Conservation (phyloP, 2,888 invertebrate genomes). For the Carcina quercana region DNA sequence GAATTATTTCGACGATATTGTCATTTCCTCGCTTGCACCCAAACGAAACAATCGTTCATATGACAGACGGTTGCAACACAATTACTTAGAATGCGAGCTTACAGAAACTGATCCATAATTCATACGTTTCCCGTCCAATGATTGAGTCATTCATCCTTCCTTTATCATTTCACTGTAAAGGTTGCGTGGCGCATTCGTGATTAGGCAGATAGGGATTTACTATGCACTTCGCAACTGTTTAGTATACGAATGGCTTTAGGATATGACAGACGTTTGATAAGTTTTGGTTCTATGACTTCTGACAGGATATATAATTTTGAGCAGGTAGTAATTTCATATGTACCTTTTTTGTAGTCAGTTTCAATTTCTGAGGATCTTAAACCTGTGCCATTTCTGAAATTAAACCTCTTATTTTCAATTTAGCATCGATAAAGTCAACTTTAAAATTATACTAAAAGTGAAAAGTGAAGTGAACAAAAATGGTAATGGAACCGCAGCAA, state of each 20-base stretch:
- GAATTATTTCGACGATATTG: too few relatives aligned
- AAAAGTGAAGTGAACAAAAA: slow-evolving; percentile 30
- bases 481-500: slow-evolving; percentile 66
- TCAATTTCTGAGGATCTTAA: slow-evolving; percentile 15
- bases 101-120: too few relatives aligned
- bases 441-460: too few relatives aligned
- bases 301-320: too few relatives aligned
- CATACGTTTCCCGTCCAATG: not conserved
- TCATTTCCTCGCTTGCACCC: too few relatives aligned
- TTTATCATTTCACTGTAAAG: not conserved
- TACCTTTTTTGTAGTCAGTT: not conserved
- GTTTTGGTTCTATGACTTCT: not conserved
- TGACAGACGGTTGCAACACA: too few relatives aligned
- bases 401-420: too few relatives aligned
- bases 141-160: not conserved
- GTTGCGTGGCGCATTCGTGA: slow-evolving; percentile 4
- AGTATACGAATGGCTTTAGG: slow-evolving; percentile 15
- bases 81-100: too few relatives aligned
- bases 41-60: too few relatives aligned
- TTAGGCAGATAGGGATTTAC: slow-evolving; percentile 2
- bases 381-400: slow-evolving; percentile 7
- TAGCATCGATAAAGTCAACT: slow-evolving; percentile 46
- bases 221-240: slow-evolving; percentile 2
- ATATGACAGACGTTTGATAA: slow-evolving; percentile 30
- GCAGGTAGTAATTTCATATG: too few relatives aligned